Percentiles rank a stretch among this genome's conserved stretches.
Conservation (phyloP, 1,140 invertebrate genomes). For the Scaptomyza montana region DNA sequence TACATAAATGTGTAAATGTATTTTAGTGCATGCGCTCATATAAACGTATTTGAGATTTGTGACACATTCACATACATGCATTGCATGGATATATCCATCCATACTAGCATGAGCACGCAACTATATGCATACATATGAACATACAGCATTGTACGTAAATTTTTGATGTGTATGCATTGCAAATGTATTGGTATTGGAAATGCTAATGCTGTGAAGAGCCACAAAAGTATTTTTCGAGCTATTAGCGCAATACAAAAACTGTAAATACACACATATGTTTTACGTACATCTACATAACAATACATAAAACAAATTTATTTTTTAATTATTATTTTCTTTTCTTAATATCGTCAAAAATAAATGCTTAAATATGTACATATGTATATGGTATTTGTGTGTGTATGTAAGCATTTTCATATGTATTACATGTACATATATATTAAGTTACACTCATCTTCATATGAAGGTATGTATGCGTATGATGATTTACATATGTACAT, state of each 20-base stretch:
- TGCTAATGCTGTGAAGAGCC: slow-evolving; percentile 5
- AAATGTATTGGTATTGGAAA: slow-evolving; percentile 17
- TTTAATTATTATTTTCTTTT: neutral
- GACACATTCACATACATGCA: neutral
- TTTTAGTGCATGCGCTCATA: neutral
- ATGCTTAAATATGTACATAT: neutral
- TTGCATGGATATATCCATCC: slow-evolving; percentile 3
- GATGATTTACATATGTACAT: neutral
- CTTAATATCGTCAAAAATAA: neutral
- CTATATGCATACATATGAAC: neutral
- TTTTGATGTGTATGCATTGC: slow-evolving; percentile 23
- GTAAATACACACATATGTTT: neutral
- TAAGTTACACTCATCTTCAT: neutral
- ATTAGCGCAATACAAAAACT: slow-evolving; percentile 12
- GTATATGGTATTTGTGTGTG: neutral
- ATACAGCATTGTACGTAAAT: slow-evolving; percentile 12
- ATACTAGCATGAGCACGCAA: neutral
- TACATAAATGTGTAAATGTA: slow-evolving; percentile 7
- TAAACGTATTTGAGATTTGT: neutral
- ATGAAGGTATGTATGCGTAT: neutral
- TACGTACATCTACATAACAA: no score
- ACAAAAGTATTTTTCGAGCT: slow-evolving; percentile 6
- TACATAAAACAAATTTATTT: neutral
- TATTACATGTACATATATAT: neutral
- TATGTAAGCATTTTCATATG: neutral